phyloP scores from a whole-genome alignment of 1,140 invertebrate genomes.

The Neodiprion lecontei region DNA sequence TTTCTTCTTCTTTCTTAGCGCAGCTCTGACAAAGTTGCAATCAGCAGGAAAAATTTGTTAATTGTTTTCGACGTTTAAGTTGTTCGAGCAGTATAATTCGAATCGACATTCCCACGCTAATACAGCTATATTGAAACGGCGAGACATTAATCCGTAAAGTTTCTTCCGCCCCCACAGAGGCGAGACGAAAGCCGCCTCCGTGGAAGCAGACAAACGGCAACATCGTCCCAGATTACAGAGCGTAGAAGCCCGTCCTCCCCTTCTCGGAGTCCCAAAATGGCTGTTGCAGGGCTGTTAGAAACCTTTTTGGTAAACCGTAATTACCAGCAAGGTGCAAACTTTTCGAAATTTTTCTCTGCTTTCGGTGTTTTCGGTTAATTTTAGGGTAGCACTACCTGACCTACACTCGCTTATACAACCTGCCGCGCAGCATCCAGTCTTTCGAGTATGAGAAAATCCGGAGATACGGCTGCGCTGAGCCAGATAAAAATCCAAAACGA shows the following conservation, averaged over 20 bases:
- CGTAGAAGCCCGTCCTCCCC: constrained; percentile 31
- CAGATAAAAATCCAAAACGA: background rate
- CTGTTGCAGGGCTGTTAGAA: constrained; percentile 30
- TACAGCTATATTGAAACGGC: too few relatives aligned
- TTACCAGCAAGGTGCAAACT: constrained; percentile 53
- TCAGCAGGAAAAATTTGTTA: too few relatives aligned
- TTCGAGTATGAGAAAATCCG: too few relatives aligned
- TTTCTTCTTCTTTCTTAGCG: too few relatives aligned
- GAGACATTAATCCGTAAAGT: too few relatives aligned
- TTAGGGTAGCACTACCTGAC: background rate
- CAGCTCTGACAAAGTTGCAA: too few relatives aligned
- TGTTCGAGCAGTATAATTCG: too few relatives aligned
- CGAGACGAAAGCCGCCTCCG: background rate
- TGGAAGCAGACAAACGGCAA: constrained; percentile 30
- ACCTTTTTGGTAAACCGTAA: constrained; percentile 37
- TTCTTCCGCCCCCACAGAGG: too few relatives aligned
- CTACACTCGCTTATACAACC: too few relatives aligned
- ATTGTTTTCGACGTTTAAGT: too few relatives aligned
- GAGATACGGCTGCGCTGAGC: background rate
- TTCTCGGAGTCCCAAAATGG: constrained; percentile 25
- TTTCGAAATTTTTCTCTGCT: constrained; percentile 41
- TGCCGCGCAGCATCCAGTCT: too few relatives aligned
- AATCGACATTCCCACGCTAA: too few relatives aligned
- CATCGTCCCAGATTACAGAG: constrained; percentile 50
- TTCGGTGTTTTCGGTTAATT: constrained; percentile 19